Base-by-base conservation (phyloP, 2,888 invertebrate species). In the Eretmocerus hayati region DNA sequence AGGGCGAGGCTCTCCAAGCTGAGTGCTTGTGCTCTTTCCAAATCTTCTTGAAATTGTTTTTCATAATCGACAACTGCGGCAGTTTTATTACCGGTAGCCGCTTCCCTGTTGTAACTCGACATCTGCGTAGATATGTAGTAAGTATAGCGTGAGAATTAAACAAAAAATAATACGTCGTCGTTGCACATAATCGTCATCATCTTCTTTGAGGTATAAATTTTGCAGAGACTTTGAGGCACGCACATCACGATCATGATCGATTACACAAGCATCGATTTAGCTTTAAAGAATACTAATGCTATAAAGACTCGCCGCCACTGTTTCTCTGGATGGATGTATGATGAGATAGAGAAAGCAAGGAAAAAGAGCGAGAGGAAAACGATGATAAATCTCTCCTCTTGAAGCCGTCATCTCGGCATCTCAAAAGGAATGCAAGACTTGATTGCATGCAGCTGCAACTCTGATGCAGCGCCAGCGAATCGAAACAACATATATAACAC, bases 11-110 rank as follows among this genome's bases (percentile, higher is more conserved):
- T 88, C 75, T 91, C 90, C 65, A 91, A 75, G 73, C 90, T 91
- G 40, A 91, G 75, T 43, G 90, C 90, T 67, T 87, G 88, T 2
- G 91, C 91, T 70, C 85, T 83, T 72, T 91, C 90, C 69, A 91
- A 74, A 67, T 92, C 90, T 55, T 87, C 87, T 76, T 88, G 81
- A 66, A 86, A 90, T 72, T 89, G 85, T 62, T 83, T 81, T 64
- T 90, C 90, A 74, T 84, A 84, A 66, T 88, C 87, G 52, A 74
- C 65, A 59, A 67, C 67, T 58, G 62, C 55, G 31, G 55, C 57
- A 30, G 39, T 39, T 51, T 58, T 53, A 56, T 62, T 62, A 45
- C 65, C 67, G 53, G 60, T 53, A 40, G 59, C 59, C 37, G 63
- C 57, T 47, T 65, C 67, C 57, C 61, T 66, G 50, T 62, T 65